Percentiles rank a stretch among this genome's conserved stretches.
These are phyloP conservation scores for Helicoverpa assulta DNA, from an alignment of 2,888 invertebrate genomes.

Conservation along the genomic window DNA sequence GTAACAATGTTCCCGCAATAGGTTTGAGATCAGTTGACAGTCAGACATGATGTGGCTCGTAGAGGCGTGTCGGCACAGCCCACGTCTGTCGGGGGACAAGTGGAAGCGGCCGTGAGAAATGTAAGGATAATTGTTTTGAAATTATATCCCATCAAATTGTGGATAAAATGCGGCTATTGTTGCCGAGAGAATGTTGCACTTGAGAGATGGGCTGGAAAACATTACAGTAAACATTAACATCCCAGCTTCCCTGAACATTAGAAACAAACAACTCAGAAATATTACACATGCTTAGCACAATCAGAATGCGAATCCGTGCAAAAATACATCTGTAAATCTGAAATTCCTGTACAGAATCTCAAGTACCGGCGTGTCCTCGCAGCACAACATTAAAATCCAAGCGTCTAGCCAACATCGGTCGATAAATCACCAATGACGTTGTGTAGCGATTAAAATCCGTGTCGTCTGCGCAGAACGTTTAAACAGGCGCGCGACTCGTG, in stretches of 20 bases:
- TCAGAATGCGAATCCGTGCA: constrained; percentile 40
- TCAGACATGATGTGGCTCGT: constrained; percentile 75
- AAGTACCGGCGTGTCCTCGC: constrained; percentile 60
- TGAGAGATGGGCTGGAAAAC: constrained; percentile 3
- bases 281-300: constrained; percentile 10
- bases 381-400: constrained; percentile 66
- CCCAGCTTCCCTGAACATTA: not conserved
- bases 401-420: constrained; percentile 67
- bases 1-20: constrained; percentile 59
- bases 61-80: constrained; percentile 76
- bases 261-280: not conserved
- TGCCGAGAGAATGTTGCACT: not conserved
- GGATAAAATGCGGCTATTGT: constrained; percentile 39
- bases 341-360: constrained; percentile 50
- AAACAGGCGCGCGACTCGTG: constrained; percentile 80
- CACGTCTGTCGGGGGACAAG: constrained; percentile 62
- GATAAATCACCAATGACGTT: constrained; percentile 84
- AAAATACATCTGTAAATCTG: constrained; percentile 51
- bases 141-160: constrained; percentile 41
- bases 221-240: not conserved
- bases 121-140: constrained; percentile 58
- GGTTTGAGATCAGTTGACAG: constrained; percentile 72
- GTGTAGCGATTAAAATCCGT: constrained; percentile 84
- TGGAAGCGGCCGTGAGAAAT: constrained; percentile 61
- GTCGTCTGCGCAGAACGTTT: constrained; percentile 75